Evolutionary conservation across 1,140 invertebrate genomes (phyloP).

Genomic region (Sarcophaga bullata): DNA sequence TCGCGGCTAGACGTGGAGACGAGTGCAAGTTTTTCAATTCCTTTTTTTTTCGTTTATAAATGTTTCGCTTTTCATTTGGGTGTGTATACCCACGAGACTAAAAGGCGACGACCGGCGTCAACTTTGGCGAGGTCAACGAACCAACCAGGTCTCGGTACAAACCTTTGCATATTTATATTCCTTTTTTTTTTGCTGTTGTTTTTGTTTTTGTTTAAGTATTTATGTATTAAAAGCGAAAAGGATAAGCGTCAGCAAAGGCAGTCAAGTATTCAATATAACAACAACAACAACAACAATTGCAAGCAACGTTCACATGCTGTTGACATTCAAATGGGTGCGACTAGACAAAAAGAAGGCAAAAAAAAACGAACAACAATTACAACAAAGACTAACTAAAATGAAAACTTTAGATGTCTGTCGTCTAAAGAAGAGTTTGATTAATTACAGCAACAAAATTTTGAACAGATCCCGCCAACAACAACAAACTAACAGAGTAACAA

Average conservation of each 20-base stretch:
- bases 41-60: constrained; percentile 49
- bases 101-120: constrained; percentile 56
- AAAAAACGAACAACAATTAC: not conserved
- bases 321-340: constrained; percentile 47
- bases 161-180: not conserved
- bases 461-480: not conserved
- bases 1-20: constrained; percentile 33
- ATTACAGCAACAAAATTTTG: not conserved
- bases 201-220: constrained; percentile 46
- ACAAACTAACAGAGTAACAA: not conserved
- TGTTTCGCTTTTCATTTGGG: constrained; percentile 65
- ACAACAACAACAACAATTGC: not conserved
- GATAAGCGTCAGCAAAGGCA: constrained; percentile 43
- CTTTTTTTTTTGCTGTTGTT: not conserved
- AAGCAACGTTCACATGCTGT: constrained; percentile 31
- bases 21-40: constrained; percentile 35
- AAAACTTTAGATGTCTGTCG: not conserved
- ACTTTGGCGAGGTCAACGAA: constrained; percentile 62
- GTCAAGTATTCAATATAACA: not conserved
- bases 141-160: constrained; percentile 40
- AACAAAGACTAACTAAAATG: no score
- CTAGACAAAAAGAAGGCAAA: constrained; percentile 38
- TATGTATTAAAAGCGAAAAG: constrained; percentile 66
- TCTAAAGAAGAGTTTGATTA: constrained; percentile 13
- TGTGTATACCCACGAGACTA: constrained; percentile 56